Conservation (phyloP, 2,113 vertebrate genomes). For the Eolophus roseicapilla region DNA sequence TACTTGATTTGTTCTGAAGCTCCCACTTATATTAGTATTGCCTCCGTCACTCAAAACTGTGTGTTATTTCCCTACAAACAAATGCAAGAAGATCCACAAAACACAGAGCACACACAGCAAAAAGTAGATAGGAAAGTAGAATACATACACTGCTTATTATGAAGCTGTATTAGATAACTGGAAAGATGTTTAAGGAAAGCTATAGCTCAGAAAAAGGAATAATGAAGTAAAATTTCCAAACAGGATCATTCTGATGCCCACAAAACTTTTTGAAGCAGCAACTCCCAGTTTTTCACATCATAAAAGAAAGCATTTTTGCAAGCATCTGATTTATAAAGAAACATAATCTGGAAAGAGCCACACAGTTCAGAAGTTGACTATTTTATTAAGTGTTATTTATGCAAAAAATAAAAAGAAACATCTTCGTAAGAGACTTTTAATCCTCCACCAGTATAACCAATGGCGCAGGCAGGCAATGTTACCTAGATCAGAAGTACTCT, state of each 20-base stretch:
- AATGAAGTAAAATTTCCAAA: neutral
- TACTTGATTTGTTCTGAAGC: neutral
- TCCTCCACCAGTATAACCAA: neutral
- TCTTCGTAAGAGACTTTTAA: neutral
- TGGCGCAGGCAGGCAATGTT: neutral
- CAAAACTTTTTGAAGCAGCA: neutral
- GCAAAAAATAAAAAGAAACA: neutral
- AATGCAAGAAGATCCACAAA: neutral
- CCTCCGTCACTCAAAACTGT: neutral
- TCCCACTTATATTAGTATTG: neutral
- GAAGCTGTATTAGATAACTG: neutral
- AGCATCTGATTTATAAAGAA: neutral
- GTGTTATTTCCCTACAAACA: neutral
- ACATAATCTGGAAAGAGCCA: neutral
- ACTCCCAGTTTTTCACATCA: neutral
- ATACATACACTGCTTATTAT: neutral
- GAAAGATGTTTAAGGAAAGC: neutral
- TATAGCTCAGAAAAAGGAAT: neutral
- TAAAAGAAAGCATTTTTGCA: neutral
- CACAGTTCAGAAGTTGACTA: neutral
- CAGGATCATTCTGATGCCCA: neutral
- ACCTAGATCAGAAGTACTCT: neutral
- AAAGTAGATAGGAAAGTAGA: neutral
- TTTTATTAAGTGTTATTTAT: neutral
- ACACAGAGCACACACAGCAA: neutral